A percentile compares a stretch with the other conserved stretches of the same genome.
Conservation (phyloP, 2,797 vertebrate species). For the Rhinogobio ventralis region DNA sequence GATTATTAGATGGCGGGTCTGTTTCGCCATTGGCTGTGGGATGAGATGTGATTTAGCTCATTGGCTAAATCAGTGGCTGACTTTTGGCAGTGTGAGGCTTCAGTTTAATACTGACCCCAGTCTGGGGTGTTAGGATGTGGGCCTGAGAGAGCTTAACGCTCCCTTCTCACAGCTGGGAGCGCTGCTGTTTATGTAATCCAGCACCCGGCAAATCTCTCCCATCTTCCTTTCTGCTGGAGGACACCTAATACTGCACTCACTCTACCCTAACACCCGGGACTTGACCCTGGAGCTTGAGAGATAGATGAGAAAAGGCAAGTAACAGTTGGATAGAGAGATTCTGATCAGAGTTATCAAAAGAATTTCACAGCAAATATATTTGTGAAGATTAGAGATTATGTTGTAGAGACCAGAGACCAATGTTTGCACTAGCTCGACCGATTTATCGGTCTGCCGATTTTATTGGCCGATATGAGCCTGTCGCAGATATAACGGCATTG, state of each 20-base stretch:
- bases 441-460: not conserved
- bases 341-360: not conserved
- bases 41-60: constrained; percentile 58
- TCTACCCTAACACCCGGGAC: not conserved
- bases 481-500: no score
- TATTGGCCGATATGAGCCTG: no score
- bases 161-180: constrained; percentile 37
- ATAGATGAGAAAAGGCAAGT: not conserved
- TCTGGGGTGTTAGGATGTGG: constrained; percentile 32
- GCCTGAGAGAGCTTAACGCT: constrained; percentile 25
- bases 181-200: constrained; percentile 37
- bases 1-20: constrained; percentile 66
- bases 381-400: not conserved
- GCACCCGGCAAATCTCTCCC: constrained; percentile 17
- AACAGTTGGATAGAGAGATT: not conserved
- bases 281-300: not conserved
- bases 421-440: not conserved
- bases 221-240: constrained; percentile 1
- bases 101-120: constrained; percentile 33
- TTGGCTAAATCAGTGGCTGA: constrained; percentile 8
- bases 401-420: not conserved
- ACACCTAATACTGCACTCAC: constrained; percentile 13
- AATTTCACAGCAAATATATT: not conserved
- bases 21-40: constrained; percentile 53
- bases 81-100: constrained; percentile 23